Evolutionary conservation across 2,888 invertebrate species (phyloP), one percentile per base, ranked within the genome.

Genomic region (Lymantria dispar): DNA sequence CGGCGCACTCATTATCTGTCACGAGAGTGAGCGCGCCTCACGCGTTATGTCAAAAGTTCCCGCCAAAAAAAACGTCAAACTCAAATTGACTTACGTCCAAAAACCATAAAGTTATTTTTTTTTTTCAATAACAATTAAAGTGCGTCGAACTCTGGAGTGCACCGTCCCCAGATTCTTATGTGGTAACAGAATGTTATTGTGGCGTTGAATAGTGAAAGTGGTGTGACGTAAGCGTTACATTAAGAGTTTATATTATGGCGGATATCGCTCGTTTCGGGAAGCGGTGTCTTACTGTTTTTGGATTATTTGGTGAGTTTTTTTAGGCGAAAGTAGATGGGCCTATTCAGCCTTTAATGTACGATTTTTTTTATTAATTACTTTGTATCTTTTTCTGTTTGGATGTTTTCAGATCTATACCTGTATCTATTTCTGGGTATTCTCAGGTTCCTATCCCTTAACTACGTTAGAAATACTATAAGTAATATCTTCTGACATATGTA

Each of bases 181-280:
- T 84, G 81, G 69, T 57, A 60, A 48, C 80, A 77, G 82, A 80
- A 81, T 86, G 84, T 81, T 81, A 77, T 78, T 74, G 76, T 76
- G 76, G 54, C 63, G 76, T 69, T 70, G 72, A 77, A 72, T 72
- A 87, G 89, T 89, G 90, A 90, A 90, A 90, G 90, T 89, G 87
- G 50, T 66, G 81, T 89, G 87, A 88, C 89, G 89, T 84, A 89
- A 88, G 64, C 72, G 67, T 85, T 85, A 84, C 83, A 85, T 87
- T 87, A 83, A 81, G 83, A 71, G 15, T 41, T 78, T 78, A 73
- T 76, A 78, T 74, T 78, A 87, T 89, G 89, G 83, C 88, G 83
- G 83, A 85, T 85, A 78, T 80, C 68, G 73, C 72, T 73, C 79
- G 76, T 66, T 77, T 85, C 69, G 82, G 85, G 82, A 86, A 83